Percentiles rank a stretch among this genome's conserved stretches.
Conservation (phyloP, 2,797 vertebrate genomes). For the Sebastiscus tertius region DNA sequence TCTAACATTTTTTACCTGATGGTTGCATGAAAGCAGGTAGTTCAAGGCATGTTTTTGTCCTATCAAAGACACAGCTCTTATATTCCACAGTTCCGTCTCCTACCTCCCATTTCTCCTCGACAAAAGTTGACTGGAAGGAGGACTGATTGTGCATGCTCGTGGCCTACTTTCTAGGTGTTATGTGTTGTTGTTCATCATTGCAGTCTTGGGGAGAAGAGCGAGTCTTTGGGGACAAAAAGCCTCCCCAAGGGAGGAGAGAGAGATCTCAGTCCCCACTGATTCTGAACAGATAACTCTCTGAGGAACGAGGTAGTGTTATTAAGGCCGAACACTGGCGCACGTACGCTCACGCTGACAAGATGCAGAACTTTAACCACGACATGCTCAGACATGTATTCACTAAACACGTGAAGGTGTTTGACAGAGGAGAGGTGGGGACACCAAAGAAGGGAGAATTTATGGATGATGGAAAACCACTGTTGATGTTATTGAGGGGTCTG, state of each 20-base stretch:
- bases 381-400: neutral
- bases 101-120: slow-evolving; percentile 30
- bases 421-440: neutral
- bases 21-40: slow-evolving; percentile 10
- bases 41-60: slow-evolving; percentile 24
- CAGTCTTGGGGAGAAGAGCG: slow-evolving; percentile 57
- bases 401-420: neutral
- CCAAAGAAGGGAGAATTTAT: neutral
- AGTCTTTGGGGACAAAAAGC: slow-evolving; percentile 65
- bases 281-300: slow-evolving; percentile 46
- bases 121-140: slow-evolving; percentile 61
- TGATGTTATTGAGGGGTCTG: neutral
- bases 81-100: neutral
- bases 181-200: slow-evolving; percentile 78
- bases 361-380: slow-evolving; percentile 6
- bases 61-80: slow-evolving; percentile 18
- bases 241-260: slow-evolving; percentile 51
- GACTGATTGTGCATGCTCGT: slow-evolving; percentile 57
- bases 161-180: slow-evolving; percentile 78
- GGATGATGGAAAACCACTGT: neutral
- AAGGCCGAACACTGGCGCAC: slow-evolving; percentile 31
- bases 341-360: neutral
- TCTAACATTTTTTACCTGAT: neutral
- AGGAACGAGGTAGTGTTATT: slow-evolving; percentile 57
- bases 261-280: slow-evolving; percentile 65